Evolutionary conservation across 2,113 vertebrate species (phyloP), one percentile per base, ranked within the genome.

Genomic region (Microcebus tavaratra): DNA sequence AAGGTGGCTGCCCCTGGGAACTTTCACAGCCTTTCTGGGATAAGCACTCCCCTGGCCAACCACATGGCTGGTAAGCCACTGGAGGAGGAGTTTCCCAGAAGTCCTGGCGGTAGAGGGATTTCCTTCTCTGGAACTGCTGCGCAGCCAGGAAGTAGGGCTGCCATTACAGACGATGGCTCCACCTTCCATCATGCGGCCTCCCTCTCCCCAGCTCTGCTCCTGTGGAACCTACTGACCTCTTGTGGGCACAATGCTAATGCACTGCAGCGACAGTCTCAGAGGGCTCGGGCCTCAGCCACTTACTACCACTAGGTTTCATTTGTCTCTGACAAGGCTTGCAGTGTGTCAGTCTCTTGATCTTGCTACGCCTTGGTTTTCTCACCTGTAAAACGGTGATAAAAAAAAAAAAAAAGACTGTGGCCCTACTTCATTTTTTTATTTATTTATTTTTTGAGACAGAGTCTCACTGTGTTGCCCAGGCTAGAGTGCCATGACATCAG

Each of bases 101-200:
- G 45, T 80, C 36, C 83, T 68, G 29, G 39, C 68, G 31, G 14
- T 68, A 48, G 65, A n/a, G 73, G 89, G 57, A 89, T 96, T 97
- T 97, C 97, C 94, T 91, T 94, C 87, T 87, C 96, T 86, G 96
- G 80, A 59, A 36, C 63, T 48, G 50, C 8, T 39, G 11, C 23
- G 63, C 57, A 63, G 67, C 42, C 48, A 88, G 97, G 92, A 90
- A 94, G 68, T 45, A 20, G 34, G 67, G 39, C 34, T 36, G 13
- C 21, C 55, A 10, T 31, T 3, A 25, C 1, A 4, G 42, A 75
- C 12, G 14, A 59, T 50, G 42, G 82, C 91, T 85, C 92, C 83
- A 31, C 91, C 92, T 97, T 91, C 78, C 3, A 1, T 21, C 18
- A 12, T 29, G 18, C 4, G 7, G 80, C 50, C 70, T 93, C 88